Conservation (phyloP, 2,888 invertebrate species). For the Aphodius granarius region DNA sequence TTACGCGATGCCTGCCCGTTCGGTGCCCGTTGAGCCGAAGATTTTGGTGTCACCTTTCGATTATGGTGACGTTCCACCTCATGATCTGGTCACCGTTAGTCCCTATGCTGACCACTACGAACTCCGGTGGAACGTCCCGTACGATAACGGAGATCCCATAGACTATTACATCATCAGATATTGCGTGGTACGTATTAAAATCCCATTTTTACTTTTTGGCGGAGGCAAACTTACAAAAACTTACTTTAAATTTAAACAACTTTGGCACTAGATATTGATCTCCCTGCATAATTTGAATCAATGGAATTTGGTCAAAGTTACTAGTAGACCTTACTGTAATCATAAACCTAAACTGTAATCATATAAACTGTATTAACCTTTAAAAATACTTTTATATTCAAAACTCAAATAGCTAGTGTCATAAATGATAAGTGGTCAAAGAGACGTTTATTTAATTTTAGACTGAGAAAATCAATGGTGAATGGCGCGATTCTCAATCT, state of each 20-base stretch:
- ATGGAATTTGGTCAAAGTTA: too few species aligned
- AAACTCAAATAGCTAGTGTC: too few species aligned
- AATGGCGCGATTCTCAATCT: slow-evolving; percentile 60
- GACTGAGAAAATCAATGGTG: slow-evolving; percentile 69
- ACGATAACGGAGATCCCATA: slow-evolving; percentile 88
- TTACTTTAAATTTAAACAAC: too few species aligned
- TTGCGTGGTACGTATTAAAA: slow-evolving; percentile 70
- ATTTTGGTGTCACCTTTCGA: slow-evolving; percentile 58
- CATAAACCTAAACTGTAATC: too few species aligned
- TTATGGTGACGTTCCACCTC: slow-evolving; percentile 52
- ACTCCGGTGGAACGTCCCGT: slow-evolving; percentile 81
- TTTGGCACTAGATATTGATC: too few species aligned
- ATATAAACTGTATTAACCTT: too few species aligned
- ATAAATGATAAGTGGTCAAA: too few species aligned
- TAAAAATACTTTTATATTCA: too few species aligned
- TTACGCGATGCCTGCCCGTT: slow-evolving; percentile 75
- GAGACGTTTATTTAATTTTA: slow-evolving; percentile 42
- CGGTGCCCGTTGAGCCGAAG: slow-evolving; percentile 74
- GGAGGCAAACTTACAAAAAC: too few species aligned
- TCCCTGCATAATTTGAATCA: too few species aligned
- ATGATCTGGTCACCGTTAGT: slow-evolving; percentile 59
- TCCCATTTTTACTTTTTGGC: too few species aligned
- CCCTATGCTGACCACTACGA: slow-evolving; percentile 79
- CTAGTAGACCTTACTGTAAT: too few species aligned
- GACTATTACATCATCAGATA: slow-evolving; percentile 79